Evolutionary conservation across 2,113 vertebrate genomes (phyloP).

Genomic region (Eurypyga helias): DNA sequence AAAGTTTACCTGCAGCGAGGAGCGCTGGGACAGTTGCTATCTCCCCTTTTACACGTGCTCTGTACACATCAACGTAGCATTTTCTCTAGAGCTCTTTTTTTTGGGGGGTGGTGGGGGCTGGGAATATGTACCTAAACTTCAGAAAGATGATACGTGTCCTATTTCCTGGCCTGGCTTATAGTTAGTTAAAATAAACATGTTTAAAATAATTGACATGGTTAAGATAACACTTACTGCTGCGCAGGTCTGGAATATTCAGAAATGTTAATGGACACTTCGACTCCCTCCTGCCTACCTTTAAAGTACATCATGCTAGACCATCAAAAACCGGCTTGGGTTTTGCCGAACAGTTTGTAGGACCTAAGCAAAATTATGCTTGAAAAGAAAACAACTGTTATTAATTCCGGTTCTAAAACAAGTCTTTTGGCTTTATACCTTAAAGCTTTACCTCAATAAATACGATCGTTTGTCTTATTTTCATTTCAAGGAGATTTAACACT

Average conservation of each 20-base stretch:
- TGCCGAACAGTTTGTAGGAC: background rate
- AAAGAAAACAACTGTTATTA: background rate
- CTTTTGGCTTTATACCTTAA: background rate
- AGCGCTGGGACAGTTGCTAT: background rate
- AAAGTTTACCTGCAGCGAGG: background rate
- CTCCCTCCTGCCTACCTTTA: background rate
- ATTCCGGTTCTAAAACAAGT: background rate
- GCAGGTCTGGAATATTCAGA: background rate
- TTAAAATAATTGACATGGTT: background rate
- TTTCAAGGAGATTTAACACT: background rate
- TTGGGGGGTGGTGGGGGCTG: fast-evolving
- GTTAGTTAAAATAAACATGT: background rate
- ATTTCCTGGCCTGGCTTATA: background rate
- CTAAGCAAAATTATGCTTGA: background rate
- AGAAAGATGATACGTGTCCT: background rate
- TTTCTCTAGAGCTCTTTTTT: background rate
- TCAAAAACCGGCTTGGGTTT: background rate
- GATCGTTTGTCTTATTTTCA: background rate
- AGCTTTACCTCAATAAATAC: background rate
- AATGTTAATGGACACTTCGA: background rate
- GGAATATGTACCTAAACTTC: background rate
- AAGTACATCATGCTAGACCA: background rate
- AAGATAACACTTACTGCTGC: background rate
- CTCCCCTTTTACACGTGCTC: background rate
- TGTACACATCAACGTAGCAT: background rate